Evolutionary conservation across 53 echinoderm and acorn worm genomes (phyloP), one percentile per base, ranked within the genome.

Genomic region (Zoroaster sp.): DNA sequence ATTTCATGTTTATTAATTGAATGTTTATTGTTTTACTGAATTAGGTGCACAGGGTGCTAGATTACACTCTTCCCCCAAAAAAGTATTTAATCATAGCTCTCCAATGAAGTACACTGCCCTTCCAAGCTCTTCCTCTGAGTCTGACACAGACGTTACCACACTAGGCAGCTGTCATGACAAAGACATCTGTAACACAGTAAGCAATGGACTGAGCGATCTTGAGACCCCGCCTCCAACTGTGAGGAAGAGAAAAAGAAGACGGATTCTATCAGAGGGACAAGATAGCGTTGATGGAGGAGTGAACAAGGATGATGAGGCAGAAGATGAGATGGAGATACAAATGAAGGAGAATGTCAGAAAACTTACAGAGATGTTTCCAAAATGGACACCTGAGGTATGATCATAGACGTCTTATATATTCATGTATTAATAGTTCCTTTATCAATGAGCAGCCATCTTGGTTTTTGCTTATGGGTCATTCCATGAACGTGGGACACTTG

Each of bases 231-330:
- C 80, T 59, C 73, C 91, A 49, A 69, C 80, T 0, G 53, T 72
- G 21, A 89, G 44, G 45, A 79, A 49, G 69, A 87, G 10, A 76
- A 91, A 46, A 28, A 88, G 92, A 70, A 74, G 52, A 49, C 70
- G 91, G 45, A 91, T 89, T 36, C 85, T 89, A 3, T 94, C 91
- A 10, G 91, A 91, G 52, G 83, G 85, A 6, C 54, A 90, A 35
- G 63, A 74, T 4, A 74, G 81, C 49, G 28, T 73, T 30, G 92
- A 88, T n/a, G 85, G 66, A 1, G 85, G 65, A 5, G 90, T 13
- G 15, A 67, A 52, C 35, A 45, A 65, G 31, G 81, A 41, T 12
- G n/a, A 54, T 9, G 68, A 42, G 82, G 37, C n/a, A n/a, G n/a
- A 66, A 43, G 77, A 69, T 0, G 32, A 81, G 6, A 35, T 40